Base-by-base conservation (phyloP, 1,140 invertebrate species). In the Drosophila novamexicana region DNA sequence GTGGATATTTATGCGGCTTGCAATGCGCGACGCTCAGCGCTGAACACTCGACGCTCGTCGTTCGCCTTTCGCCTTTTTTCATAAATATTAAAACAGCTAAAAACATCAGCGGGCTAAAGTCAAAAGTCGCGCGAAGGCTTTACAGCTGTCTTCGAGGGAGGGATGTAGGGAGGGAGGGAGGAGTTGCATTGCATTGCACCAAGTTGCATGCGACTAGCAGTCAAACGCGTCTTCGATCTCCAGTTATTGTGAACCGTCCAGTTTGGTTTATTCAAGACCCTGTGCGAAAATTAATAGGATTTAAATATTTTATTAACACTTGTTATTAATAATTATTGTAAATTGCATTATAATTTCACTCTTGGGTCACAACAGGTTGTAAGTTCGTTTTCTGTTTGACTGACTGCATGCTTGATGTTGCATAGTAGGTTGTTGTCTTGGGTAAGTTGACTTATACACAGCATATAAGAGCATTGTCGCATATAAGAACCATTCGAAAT, bases 1-100 rank as follows among this genome's bases (percentile, higher is more conserved):
- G 83, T 83, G 80, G 72, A 89, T 89, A 88, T 88, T 88, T 88
- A 89, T 88, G 84, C 82, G 84, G 83, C 79, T 81, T 78, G 75
- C 77, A 85, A 50, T 53, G 62, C 63, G 77, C 82, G 72, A 77
- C 80, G 77, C 79, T 75, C 63, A 68, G 66, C 47, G 64, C 44
- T 22, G 39, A 29, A 64, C 57, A 50, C 68, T 64, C 61, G 53
- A 53, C 63, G 22, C 68, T 62, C 65, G 64, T 59, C 52, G 49
- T 53, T 70, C 56, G 57, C 56, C 61, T 64, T 67, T 78, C 67
- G 62, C 62, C 71, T 77, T 79, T 84, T 86, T 88, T 88, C 83
- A 88, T 88, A 88, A 88, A 88, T 88, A 88, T 88, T 88, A 88
- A 88, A 88, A 83, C 76, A 89, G 79, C 79, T 61, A 64, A 76